These are phyloP conservation scores for Chiloscyllium punctatum DNA, from an alignment of 2,797 vertebrate species.

Conservation along the genomic window DNA sequence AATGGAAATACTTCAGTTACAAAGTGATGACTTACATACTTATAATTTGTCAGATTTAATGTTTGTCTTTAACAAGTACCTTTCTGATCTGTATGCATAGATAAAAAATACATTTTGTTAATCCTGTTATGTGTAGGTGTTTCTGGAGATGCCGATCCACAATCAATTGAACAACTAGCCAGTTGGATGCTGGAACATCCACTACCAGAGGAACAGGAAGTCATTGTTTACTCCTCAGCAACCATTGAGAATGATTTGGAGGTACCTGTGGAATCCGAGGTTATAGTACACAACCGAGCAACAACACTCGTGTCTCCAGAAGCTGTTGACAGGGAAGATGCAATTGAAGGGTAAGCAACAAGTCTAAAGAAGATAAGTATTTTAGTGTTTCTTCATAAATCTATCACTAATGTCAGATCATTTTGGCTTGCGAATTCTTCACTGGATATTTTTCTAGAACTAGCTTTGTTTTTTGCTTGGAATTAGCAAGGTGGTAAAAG, in stretches of 20 bases:
- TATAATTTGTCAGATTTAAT: neutral
- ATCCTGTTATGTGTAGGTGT: conserved; percentile 52
- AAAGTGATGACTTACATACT: neutral
- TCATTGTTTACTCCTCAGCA: conserved; percentile 42
- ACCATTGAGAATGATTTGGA: conserved; percentile 39
- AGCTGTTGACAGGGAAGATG: conserved; percentile 16
- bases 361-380: neutral
- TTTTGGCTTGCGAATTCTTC: neutral
- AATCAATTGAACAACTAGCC: conserved; percentile 66
- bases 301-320: neutral
- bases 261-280: conserved; percentile 2
- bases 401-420: neutral
- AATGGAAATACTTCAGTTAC: neutral
- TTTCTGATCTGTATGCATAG: neutral
- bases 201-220: conserved; percentile 60
- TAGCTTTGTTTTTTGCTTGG: neutral
- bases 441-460: neutral
- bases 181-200: conserved; percentile 78
- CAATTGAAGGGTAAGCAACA: conserved; percentile 30
- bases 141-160: conserved; percentile 65
- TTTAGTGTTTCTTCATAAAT: neutral
- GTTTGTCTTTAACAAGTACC: neutral
- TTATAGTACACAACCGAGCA: neutral
- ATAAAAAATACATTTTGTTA: neutral
- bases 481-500: neutral